A percentile compares a stretch with the other conserved stretches of the same genome.
Evolutionary conservation across 2,113 vertebrate genomes (phyloP).

Genomic region (Bubo blakistoni): DNA sequence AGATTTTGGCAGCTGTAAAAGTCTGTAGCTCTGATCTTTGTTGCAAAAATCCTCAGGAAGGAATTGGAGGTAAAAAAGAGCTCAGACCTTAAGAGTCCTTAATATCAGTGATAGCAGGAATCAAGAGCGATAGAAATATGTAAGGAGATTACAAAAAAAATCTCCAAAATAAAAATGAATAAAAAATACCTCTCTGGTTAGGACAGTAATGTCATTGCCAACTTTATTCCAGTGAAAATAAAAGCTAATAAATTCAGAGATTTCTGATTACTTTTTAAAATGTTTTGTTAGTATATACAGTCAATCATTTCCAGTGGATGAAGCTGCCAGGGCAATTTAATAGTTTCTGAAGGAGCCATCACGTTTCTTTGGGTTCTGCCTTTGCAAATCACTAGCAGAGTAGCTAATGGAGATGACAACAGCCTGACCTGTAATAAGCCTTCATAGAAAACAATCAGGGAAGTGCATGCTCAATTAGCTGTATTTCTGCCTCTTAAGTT

Average conservation of each 20-base stretch:
- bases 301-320: not conserved
- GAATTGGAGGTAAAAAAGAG: not conserved
- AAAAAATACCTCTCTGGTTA: not conserved
- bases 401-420: not conserved
- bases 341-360: not conserved
- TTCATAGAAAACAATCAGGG: not conserved
- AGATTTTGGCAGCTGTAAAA: not conserved
- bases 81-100: not conserved
- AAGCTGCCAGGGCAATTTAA: not conserved
- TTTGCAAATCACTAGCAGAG: not conserved
- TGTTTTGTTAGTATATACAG: not conserved
- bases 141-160: not conserved
- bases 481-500: not conserved
- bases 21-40: not conserved
- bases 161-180: not conserved
- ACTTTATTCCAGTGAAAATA: not conserved
- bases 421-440: not conserved
- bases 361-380: not conserved
- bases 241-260: not conserved
- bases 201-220: not conserved
- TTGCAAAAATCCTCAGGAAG: not conserved
- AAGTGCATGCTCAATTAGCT: not conserved
- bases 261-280: not conserved
- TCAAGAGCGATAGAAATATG: not conserved
- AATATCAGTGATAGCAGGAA: not conserved